These are phyloP conservation scores for Cyanoramphus novaezelandiae DNA, from an alignment of 2,113 vertebrate genomes.

Conservation along the genomic window DNA sequence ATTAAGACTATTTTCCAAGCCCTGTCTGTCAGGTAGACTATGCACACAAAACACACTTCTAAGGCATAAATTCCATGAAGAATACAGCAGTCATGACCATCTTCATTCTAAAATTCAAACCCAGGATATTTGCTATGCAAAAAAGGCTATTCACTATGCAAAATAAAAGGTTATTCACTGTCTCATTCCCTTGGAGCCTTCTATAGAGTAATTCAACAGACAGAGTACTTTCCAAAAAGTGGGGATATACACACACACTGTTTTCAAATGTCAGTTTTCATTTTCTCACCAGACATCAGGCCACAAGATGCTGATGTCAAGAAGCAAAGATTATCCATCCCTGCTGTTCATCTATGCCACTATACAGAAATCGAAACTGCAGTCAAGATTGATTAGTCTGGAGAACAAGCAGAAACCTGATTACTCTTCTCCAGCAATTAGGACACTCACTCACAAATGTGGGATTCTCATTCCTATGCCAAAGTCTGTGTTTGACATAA, in stretches of 20 bases:
- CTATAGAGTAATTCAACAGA: neutral
- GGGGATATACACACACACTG: neutral
- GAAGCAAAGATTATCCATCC: neutral
- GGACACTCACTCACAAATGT: neutral
- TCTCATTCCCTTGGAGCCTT: neutral
- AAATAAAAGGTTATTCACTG: neutral
- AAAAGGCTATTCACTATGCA: neutral
- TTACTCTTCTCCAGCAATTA: conserved; percentile 9
- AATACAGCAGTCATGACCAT: neutral
- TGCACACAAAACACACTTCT: neutral
- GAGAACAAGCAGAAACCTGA: neutral
- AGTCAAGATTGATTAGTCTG: neutral
- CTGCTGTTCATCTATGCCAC: neutral
- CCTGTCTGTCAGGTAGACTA: neutral
- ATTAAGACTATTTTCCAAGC: neutral
- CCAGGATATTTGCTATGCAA: neutral
- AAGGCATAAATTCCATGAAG: neutral
- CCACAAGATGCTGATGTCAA: neutral
- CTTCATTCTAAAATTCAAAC: neutral
- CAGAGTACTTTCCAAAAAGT: neutral
- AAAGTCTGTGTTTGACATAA: neutral
- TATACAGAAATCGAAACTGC: neutral
- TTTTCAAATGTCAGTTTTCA: neutral
- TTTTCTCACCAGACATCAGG: neutral
- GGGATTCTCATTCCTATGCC: neutral